Base-by-base conservation (phyloP, 2,888 invertebrate genomes). In the Cheilosia grossa region DNA sequence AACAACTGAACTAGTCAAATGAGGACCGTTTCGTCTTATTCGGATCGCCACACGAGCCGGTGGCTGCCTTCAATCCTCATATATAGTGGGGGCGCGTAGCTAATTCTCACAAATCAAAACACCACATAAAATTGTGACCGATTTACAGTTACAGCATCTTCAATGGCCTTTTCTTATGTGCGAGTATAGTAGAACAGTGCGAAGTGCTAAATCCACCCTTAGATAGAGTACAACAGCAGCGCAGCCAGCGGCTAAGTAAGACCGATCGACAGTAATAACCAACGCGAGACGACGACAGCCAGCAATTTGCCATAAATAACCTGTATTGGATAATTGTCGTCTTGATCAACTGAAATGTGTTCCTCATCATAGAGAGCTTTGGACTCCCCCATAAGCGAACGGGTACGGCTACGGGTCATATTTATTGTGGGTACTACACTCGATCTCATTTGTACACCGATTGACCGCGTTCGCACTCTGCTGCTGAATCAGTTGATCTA, bases 21-120 rank as follows among this genome's bases (percentile, higher is more conserved):
- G 77, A 63, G 80, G 82, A 82, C 86, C 87, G 79, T 86, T 88
- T 87, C 86, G 86, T 88, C 87, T 88, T 88, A 88, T 89, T 87
- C 83, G 82, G 82, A 47, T 61, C 58, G 49, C 10, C 21, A 40
- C 21, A 40, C 37, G 24, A 61, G 21, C 10, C 51, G 44, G n/a
- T 30, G 51, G 51, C 37, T 17, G 17, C 33, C 21, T 33, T 5
- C 15, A 42, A 13, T 10, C 17, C 10, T 30, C 7, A 24, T 24
- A 33, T 40, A 10, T 10, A 4, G 74, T n/a, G 66, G 51, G 27
- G 40, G 58, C 24, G 15, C 27, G 44, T 15, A 30, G 9, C 27
- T 47, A 49, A 56, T 56, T 30, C 24, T 17, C 19, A 17, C 66
- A 69, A 81, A 74, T 74, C 69, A 58, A 61, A 75, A 47, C 37